Conservation (phyloP, 2,113 vertebrate genomes). For the Colistium nudipinnis region DNA sequence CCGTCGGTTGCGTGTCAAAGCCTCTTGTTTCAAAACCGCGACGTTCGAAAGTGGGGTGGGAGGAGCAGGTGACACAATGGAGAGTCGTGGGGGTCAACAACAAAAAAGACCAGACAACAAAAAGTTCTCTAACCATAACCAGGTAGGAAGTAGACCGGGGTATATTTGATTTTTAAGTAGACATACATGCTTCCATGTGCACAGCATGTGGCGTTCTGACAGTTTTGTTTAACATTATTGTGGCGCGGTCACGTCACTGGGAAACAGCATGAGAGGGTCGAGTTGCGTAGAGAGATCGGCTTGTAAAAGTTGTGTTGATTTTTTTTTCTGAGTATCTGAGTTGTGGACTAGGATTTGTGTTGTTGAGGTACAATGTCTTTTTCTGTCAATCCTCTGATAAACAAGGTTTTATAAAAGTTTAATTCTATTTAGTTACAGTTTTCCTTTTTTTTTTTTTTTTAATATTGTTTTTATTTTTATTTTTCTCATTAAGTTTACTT, state of each 20-base stretch:
- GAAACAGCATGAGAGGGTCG: background rate
- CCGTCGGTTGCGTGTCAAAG: background rate
- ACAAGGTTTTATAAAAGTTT: too few species aligned
- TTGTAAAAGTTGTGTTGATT: background rate
- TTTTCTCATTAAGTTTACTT: conserved; percentile 14
- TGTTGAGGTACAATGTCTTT: background rate
- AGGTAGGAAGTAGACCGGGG: background rate
- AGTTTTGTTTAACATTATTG: background rate
- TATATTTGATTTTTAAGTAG: background rate
- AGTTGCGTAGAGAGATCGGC: background rate
- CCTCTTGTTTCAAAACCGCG: too few species aligned
- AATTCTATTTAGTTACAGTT: too few species aligned
- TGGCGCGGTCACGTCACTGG: background rate
- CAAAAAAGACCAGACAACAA: too few species aligned
- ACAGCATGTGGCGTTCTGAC: too few species aligned
- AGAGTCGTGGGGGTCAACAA: too few species aligned
- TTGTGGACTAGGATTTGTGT: background rate
- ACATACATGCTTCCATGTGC: too few species aligned
- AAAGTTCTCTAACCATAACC: background rate
- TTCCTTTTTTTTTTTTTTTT: too few species aligned
- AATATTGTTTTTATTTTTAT: too few species aligned
- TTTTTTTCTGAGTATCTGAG: too few species aligned
- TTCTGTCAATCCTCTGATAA: background rate
- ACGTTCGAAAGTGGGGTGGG: background rate
- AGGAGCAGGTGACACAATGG: too few species aligned